Percentiles rank a stretch among this genome's conserved stretches.
phyloP scores from a whole-genome alignment of 1,140 invertebrate genomes.

The Brachionus calyciflorus region DNA sequence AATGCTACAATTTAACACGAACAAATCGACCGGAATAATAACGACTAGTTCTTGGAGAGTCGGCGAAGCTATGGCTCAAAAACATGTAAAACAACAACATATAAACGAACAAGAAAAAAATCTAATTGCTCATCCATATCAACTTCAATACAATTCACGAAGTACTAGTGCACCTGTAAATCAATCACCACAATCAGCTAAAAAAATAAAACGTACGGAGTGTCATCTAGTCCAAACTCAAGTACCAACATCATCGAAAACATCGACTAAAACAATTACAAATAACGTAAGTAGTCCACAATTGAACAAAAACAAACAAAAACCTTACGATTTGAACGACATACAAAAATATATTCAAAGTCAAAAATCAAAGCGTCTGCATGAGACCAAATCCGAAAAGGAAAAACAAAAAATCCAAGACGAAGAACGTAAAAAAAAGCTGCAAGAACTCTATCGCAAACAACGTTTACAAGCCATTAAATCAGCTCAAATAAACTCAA shows the following conservation, averaged over 20 bases:
- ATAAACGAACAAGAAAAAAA: slow-evolving; percentile 13
- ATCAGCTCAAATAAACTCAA: background rate
- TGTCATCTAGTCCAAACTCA: slow-evolving; percentile 3
- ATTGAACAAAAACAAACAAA: background rate
- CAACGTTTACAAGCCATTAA: slow-evolving; percentile 34
- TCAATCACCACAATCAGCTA: background rate
- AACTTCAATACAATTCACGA: slow-evolving; percentile 5
- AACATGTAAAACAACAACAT: background rate
- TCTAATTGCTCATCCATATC: background rate
- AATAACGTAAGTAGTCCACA: background rate
- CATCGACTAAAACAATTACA: background rate
- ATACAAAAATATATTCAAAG: slow-evolving; percentile 43
- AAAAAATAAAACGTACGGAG: slow-evolving; percentile 8
- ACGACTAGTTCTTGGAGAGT: slow-evolving; percentile 37
- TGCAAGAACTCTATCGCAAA: slow-evolving; percentile 18
- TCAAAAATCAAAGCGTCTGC: slow-evolving; percentile 5
- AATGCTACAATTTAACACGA: background rate
- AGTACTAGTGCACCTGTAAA: slow-evolving; percentile 19
- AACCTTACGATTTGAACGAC: slow-evolving; percentile 35
- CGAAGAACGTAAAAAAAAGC: slow-evolving; percentile 35
- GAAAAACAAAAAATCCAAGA: slow-evolving; percentile 23
- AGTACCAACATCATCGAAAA: background rate
- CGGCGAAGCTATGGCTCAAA: slow-evolving; percentile 37
- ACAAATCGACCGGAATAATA: background rate
- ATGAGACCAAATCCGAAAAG: slow-evolving; percentile 6